Base-by-base conservation (phyloP, 2,113 vertebrate species). In the Turdus rufiventris region DNA sequence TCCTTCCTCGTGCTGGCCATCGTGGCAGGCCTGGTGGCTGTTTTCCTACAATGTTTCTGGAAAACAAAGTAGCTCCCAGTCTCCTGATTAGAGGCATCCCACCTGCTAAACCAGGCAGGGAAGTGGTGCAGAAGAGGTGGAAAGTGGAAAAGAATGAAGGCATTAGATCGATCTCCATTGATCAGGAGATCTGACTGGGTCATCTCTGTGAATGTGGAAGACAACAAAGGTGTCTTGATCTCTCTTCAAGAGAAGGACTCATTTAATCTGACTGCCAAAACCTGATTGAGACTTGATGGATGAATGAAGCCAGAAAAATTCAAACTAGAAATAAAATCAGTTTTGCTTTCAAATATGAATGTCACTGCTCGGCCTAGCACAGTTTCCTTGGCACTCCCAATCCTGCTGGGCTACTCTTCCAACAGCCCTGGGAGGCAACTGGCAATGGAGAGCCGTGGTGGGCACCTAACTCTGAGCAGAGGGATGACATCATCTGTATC, bases 1-100 rank as follows among this genome's bases (percentile, higher is more conserved):
- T 94, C 97, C 67, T 97, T 99, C 63, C 96, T 98, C 2, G 97
- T 86, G 26, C 91, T 97, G 92, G 92, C 97, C 73, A 48, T 47
- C 0, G 4, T 70, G 31, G 77, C 80, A 29, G 87, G 66, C 29
- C 53, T 97, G 79, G 45, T 94, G 82, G 76, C 92, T 1, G 0
- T 18, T 53, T 43, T 91, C 21, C 60, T 97, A 13, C 94, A 92
- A 19, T 96, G 66, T 18, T 91, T 93, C 78, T 96, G 94, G 93
- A 94, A 92, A 77, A 76, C 29, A 38, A 91, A 94, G 58, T 96
- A 97, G 88, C 60, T 86, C 29, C 50, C 38, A 57, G 50, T 16
- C 56, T 91, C 57, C 70, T 31, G 33, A 11, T 21, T 8, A 58
- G 43, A 70, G 42, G 43, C 36, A 36, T 43, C 65, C 54, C 43